A percentile compares a stretch with the other conserved stretches of the same genome.
phyloP scores from a whole-genome alignment of 2,888 invertebrate genomes.

The Chrysolina haemoptera region DNA sequence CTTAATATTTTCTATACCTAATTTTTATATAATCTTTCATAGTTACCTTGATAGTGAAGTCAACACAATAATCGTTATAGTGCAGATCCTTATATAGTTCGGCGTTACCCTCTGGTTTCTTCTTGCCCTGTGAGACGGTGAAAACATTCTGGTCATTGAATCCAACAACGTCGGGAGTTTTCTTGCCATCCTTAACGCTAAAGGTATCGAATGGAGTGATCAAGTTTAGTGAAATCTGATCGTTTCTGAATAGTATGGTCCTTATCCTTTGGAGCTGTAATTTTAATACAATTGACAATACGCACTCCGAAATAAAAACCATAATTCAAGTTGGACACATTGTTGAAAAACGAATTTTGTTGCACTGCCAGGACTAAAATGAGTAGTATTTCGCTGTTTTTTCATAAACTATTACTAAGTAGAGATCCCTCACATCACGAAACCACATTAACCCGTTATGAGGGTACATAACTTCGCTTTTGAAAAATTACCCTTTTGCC shows the following conservation, averaged over 20 bases:
- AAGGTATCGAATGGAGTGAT: slow-evolving; percentile 75
- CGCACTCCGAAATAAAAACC: background rate
- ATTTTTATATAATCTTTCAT: background rate
- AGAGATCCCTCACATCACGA: too few relatives aligned
- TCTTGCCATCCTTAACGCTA: slow-evolving; percentile 72
- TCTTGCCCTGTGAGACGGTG: slow-evolving; percentile 77
- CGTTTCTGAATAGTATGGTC: slow-evolving; percentile 70
- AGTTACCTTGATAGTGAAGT: slow-evolving; percentile 77
- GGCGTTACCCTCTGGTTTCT: slow-evolving; percentile 73
- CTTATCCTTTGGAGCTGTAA: slow-evolving; percentile 62
- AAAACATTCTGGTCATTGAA: slow-evolving; percentile 76
- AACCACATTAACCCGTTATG: too few relatives aligned
- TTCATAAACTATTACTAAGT: too few relatives aligned
- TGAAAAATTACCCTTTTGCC: too few relatives aligned
- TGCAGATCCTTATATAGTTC: slow-evolving; percentile 74
- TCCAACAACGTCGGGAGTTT: slow-evolving; percentile 75
- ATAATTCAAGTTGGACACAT: background rate
- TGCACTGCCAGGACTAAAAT: background rate
- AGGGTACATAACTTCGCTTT: too few relatives aligned
- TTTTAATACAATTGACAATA: too few relatives aligned
- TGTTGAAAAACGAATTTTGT: background rate
- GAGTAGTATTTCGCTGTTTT: too few relatives aligned
- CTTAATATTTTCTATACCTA: background rate
- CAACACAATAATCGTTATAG: slow-evolving; percentile 78
- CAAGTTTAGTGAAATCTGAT: slow-evolving; percentile 76